phyloP scores from a whole-genome alignment of 2,797 vertebrate species.

The Cyprinella venusta region DNA sequence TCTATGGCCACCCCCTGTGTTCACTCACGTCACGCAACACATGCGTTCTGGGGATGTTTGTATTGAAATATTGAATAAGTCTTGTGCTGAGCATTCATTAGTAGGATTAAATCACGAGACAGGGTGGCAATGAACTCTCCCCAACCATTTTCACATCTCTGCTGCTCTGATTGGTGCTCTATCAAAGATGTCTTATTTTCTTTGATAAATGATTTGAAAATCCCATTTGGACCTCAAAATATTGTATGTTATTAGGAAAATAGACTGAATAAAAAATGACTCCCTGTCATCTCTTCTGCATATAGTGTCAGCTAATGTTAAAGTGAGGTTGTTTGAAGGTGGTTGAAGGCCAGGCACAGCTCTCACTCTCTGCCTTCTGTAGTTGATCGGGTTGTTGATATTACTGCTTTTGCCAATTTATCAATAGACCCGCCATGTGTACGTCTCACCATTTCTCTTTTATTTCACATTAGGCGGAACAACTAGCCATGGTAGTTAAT shows the following conservation, averaged over 20 bases:
- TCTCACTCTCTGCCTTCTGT: slow-evolving; percentile 3
- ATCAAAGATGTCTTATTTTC: slow-evolving; percentile 23
- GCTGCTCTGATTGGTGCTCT: slow-evolving; percentile 12
- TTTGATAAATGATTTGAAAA: slow-evolving; percentile 45
- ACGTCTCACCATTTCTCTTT: slow-evolving; percentile 24
- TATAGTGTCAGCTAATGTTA: slow-evolving; percentile 29
- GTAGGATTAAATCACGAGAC: slow-evolving; percentile 25
- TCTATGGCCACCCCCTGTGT: neutral
- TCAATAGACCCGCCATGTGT: slow-evolving; percentile 33
- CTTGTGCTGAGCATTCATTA: slow-evolving; percentile 27
- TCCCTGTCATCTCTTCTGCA: slow-evolving; percentile 21
- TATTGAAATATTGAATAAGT: slow-evolving; percentile 28
- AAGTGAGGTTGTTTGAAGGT: slow-evolving; percentile 41
- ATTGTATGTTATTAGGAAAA: slow-evolving; percentile 26
- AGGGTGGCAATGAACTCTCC: slow-evolving; percentile 24
- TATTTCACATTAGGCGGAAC: slow-evolving; percentile 49
- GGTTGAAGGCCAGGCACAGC: neutral
- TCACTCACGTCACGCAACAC: neutral
- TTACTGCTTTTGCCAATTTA: slow-evolving; percentile 33
- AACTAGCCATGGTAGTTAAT: slow-evolving; percentile 46
- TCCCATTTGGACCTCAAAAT: slow-evolving; percentile 36
- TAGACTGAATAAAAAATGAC: slow-evolving; percentile 10
- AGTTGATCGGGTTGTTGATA: slow-evolving; percentile 36
- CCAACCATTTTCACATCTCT: neutral
- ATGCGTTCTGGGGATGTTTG: slow-evolving; percentile 12